Percentiles rank a stretch among this genome's conserved stretches.
Evolutionary conservation across 2,888 invertebrate genomes (phyloP).

Genomic region (Andrena fulva): DNA sequence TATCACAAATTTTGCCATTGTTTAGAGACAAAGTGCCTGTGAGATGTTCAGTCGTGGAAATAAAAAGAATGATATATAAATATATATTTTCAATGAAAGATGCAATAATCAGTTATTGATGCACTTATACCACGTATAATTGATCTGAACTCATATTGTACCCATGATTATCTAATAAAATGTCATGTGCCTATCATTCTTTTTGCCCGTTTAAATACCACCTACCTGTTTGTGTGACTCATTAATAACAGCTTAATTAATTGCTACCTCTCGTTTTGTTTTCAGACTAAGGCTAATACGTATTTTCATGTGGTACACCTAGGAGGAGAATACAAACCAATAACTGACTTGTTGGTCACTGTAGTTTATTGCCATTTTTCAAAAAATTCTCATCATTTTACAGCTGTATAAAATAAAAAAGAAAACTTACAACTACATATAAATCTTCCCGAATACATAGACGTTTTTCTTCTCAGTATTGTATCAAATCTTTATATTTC

Average conservation of each 20-base stretch:
- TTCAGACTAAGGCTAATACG: constrained; percentile 53
- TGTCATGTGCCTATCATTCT: constrained; percentile 78
- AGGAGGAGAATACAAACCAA: constrained; percentile 44
- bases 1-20: constrained; percentile 74
- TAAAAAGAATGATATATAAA: constrained; percentile 68
- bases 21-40: constrained; percentile 82
- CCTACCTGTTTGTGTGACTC: not conserved
- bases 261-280: constrained; percentile 34
- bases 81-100: constrained; percentile 80
- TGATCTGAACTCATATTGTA: constrained; percentile 78
- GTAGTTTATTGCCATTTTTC: constrained; percentile 60
- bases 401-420: constrained; percentile 51
- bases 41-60: constrained; percentile 76
- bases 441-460: constrained; percentile 22
- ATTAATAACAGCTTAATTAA: constrained; percentile 17
- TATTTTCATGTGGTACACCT: constrained; percentile 41
- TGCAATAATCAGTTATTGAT: constrained; percentile 76
- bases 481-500: constrained; percentile 12
- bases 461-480: constrained; percentile 13
- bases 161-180: constrained; percentile 79
- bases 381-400: constrained; percentile 42
- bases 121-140: constrained; percentile 74
- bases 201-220: constrained; percentile 30
- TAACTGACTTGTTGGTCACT: constrained; percentile 34
- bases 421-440: constrained; percentile 34